Base-by-base conservation (phyloP, 2,888 invertebrate genomes). In the Abrostola tripartita region DNA sequence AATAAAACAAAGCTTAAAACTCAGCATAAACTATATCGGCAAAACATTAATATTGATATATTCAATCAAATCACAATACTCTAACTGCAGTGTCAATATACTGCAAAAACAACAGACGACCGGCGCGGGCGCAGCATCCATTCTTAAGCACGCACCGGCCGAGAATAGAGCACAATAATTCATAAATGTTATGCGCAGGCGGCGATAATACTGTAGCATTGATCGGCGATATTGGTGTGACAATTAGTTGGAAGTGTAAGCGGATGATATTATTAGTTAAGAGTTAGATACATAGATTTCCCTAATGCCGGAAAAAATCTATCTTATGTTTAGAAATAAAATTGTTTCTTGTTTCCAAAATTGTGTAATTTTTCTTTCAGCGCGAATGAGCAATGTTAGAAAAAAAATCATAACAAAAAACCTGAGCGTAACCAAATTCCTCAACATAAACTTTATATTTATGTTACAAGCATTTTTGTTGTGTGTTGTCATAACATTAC, bases 151-250 rank as follows among this genome's bases (percentile, higher is more conserved):
- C 84, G 86, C 86, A 81, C 84, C 63, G 44, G 80, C 88, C 82
- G 60, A 81, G 88, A 92, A 92, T 93, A 93, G 92, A 91, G 86
- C 88, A 92, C 88, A 92, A 93, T 92, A 92, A 92, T 89, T 93
- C 92, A 93, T 92, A 92, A 91, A 89, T 78, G 90, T 87, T 90
- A 87, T 86, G 87, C 87, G 85, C 81, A 78, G 78, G 83, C 81
- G 78, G 76, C 86, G 84, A 90, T 88, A 88, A 87, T 89, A 86
- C 83, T 79, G 72, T 61, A 65, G 72, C 61, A 74, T 68, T 69
- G 70, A 74, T 71, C 63, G 52, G 63, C 65, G 62, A 70, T 79
- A 84, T 77, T 77, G n/a, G 60, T 61, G 50, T 54, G 57, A 51
- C 51, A 61, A 51, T 61, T 71, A 40, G 79, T 47, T 42, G 65